Conservation (phyloP, 2,888 invertebrate species). For the Nymphalis polychloros region DNA sequence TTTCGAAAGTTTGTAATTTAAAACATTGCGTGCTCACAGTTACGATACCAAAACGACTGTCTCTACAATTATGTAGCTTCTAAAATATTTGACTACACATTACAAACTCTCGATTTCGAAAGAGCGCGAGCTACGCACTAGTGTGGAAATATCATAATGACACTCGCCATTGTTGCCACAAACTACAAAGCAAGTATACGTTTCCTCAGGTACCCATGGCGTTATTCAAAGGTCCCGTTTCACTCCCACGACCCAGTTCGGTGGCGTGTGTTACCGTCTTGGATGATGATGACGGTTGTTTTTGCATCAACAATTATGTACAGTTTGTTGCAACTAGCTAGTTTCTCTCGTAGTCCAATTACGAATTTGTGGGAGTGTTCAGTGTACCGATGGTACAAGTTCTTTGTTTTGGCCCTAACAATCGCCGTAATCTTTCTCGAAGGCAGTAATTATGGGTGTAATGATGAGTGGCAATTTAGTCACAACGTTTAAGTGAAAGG, state of each 20-base stretch:
- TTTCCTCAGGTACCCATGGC: constrained; percentile 63
- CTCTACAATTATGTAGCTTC: constrained; percentile 4
- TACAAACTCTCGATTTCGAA: constrained; percentile 74
- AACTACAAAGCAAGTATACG: constrained; percentile 62
- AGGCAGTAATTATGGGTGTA: constrained; percentile 55
- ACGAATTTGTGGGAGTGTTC: constrained; percentile 70
- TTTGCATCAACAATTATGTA: constrained; percentile 79
- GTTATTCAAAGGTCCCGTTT: constrained; percentile 73
- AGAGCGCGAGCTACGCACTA: constrained; percentile 66
- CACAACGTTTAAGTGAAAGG: constrained; percentile 55
- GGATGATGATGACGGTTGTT: constrained; percentile 73
- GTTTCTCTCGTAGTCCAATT: constrained; percentile 75
- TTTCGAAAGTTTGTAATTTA: no score
- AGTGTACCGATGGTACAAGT: constrained; percentile 54
- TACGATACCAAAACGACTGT: neutral
- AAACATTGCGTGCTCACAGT: no score
- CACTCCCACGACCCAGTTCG: constrained; percentile 79
- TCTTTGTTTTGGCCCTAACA: constrained; percentile 70
- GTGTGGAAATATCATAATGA: constrained; percentile 76
- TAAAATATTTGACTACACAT: constrained; percentile 18
- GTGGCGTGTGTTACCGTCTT: constrained; percentile 67
- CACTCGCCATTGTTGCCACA: constrained; percentile 54
- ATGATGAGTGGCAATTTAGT: constrained; percentile 59
- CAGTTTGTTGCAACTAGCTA: constrained; percentile 61
- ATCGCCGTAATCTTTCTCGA: constrained; percentile 59